Base-by-base conservation (phyloP, 2,888 invertebrate genomes). In the Pogonocherus hispidulus region DNA sequence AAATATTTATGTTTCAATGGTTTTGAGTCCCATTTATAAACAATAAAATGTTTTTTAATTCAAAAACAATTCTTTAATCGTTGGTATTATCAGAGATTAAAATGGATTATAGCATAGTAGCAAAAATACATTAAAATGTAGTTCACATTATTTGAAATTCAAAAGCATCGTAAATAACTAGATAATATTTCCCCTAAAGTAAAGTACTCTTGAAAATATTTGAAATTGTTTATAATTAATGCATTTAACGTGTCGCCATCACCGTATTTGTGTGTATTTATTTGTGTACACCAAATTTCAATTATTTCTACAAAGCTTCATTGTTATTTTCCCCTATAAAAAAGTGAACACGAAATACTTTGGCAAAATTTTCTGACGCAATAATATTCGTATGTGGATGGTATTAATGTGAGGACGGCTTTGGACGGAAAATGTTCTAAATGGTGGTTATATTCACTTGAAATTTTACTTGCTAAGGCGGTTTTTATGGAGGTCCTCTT, bases 261-360 rank as follows among this genome's bases (percentile, higher is more conserved):
- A 32, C 11, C 1, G 32, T 32, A 32, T 32, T 32, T 32, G 32
- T 32, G 9, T 11, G 6, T 1, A 6, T 32, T 6, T 47, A n/a
- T 47, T 47, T 47, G 5, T 20, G 19, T 32, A 47, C 47, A 47
- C 9, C 19, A 19, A 47, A 47, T 47, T 47, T 20, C 47, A 47
- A 47, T 47, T 47, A 47, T 22, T n/a, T 11, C 47, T 47, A 18
- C n/a, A 19, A 19, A 47, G 19, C 22, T n/a, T n/a, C 19, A n/a
- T n/a, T n/a, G 20, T 32, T 32, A 32, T 32, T 32, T 32, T 32
- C 32, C 32, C 6, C 1, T 11, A 6, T 32, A 32, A 32, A 32
- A 32, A 32, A 2, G 32, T 32, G 8, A 1, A n/a, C n/a, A n/a
- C n/a, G n/a, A n/a, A 11, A 32, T 11, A 32, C 32, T 6, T 6